These are phyloP conservation scores for Sorex araneus DNA, from an alignment of 2,113 vertebrate species.

Conservation along the genomic window DNA sequence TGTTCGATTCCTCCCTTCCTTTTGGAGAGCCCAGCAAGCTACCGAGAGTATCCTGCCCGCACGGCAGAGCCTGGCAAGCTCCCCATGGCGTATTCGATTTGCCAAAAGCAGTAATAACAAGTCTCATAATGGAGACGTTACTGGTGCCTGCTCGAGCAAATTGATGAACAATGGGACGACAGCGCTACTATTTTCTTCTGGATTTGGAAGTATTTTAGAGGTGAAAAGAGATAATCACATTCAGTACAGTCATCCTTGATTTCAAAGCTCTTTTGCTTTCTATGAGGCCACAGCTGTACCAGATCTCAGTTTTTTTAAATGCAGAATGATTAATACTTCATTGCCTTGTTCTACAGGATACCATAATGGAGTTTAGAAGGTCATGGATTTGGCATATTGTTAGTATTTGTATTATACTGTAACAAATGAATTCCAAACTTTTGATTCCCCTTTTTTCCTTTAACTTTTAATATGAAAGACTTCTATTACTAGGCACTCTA, in stretches of 20 bases:
- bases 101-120: no score
- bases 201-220: conserved; percentile 42
- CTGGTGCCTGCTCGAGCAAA: no score
- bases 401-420: conserved; percentile 19
- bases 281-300: background rate
- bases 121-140: no score
- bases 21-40: no score
- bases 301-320: conserved; percentile 4
- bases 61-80: no score
- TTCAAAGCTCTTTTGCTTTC: background rate
- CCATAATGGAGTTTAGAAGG: background rate
- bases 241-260: conserved; percentile 23
- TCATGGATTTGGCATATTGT: conserved; percentile 34
- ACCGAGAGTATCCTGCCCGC: no score
- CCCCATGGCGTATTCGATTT: no score
- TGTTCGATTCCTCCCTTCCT: no score
- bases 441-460: conserved; percentile 9
- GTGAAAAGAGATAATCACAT: background rate
- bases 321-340: background rate
- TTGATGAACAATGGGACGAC: no score
- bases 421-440: conserved; percentile 2
- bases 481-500: conserved; percentile 24
- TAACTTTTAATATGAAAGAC: background rate
- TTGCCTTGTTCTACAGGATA: conserved; percentile 45
- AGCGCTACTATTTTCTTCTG: no score